These are phyloP conservation scores for Tanypteryx hageni DNA, from an alignment of 2,888 invertebrate genomes.

Conservation along the genomic window DNA sequence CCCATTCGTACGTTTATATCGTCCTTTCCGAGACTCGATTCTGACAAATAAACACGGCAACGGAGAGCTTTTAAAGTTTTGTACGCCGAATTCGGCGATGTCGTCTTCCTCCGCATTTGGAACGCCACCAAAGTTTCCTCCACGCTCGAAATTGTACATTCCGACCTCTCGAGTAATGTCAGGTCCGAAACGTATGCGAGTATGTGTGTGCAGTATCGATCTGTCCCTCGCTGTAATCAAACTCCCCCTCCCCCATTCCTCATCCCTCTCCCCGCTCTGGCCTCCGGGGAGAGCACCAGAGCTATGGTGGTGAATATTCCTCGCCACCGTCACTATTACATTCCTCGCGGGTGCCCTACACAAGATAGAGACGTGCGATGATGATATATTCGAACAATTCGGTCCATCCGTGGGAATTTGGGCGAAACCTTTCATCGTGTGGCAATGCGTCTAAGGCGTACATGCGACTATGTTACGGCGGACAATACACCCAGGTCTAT, in stretches of 20 bases:
- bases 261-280: neutral
- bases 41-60: neutral
- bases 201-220: neutral
- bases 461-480: neutral
- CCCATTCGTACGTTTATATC: too few species aligned
- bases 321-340: neutral
- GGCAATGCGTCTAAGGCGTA: neutral
- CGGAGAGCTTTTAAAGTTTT: neutral
- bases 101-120: neutral
- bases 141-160: neutral
- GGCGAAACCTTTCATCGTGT: neutral
- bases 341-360: neutral
- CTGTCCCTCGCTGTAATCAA: neutral
- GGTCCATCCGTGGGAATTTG: neutral
- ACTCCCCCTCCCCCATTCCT: neutral
- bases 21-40: too few species aligned
- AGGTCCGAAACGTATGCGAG: neutral
- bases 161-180: neutral
- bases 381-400: neutral
- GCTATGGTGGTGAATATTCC: constrained; percentile 7
- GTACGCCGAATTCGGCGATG: neutral
- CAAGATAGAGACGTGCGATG: neutral
- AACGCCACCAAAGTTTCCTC: neutral
- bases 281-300: neutral
- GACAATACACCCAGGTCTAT: too few species aligned